Base-by-base conservation (phyloP, 2,888 invertebrate species). In the Endomychus coccineus region DNA sequence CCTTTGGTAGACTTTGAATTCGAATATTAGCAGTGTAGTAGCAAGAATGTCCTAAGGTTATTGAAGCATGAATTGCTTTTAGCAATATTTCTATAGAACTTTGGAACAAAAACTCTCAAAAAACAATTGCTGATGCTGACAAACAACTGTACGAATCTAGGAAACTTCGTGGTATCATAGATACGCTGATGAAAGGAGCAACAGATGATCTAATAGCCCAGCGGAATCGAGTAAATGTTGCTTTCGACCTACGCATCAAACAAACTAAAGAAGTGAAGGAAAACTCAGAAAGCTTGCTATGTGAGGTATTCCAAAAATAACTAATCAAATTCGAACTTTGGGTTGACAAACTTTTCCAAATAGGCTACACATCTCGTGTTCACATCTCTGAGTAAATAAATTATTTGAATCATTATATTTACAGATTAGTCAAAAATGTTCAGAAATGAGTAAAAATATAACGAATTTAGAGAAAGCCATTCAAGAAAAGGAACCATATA, bases 271-370 rank as follows among this genome's bases (percentile, higher is more conserved):
- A 78, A 40, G 71, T 80, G 0, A 94, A 92, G 69, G 75, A 70
- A 5, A 83, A 83, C 59, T 69, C 92, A 38, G 91, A 94, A 64
- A 74, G 80, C 34, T 83, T 89, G 68, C 88, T 91, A 61, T 75
- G 78, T 34, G 83, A 85, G 57, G 82, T 80, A 54, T n/a, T n/a
- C n/a, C n/a, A n/a, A n/a, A n/a, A n/a, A n/a, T n/a, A n/a, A n/a
- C n/a, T n/a, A n/a, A n/a, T n/a, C n/a, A n/a, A n/a, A n/a, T n/a
- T n/a, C n/a, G n/a, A n/a, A n/a, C n/a, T n/a, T n/a, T n/a, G n/a
- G n/a, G n/a, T n/a, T n/a, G n/a, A n/a, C n/a, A n/a, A n/a, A n/a
- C n/a, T n/a, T n/a, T n/a, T n/a, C n/a, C n/a, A n/a, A n/a, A n/a
- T n/a, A n/a, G n/a, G n/a, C n/a, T n/a, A n/a, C n/a, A n/a, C n/a